Conservation (phyloP, 2,888 invertebrate genomes). For the Drosophila nr. medialis region DNA sequence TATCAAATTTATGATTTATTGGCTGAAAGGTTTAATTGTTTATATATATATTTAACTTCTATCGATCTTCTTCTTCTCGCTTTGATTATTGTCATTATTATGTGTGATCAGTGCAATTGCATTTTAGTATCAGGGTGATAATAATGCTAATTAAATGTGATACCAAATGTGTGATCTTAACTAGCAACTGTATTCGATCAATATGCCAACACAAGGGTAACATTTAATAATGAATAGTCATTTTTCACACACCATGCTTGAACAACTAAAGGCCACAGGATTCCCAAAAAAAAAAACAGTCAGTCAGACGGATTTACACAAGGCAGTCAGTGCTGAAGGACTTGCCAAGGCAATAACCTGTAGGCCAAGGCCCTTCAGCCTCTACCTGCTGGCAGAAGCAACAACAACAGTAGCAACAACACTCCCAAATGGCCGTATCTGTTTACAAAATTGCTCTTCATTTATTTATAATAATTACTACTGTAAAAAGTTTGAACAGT, state of each 20-base stretch:
- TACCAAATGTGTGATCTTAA: neutral
- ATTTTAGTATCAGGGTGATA: neutral
- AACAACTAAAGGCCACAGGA: neutral
- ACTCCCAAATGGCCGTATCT: conserved; percentile 31
- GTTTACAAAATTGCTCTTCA: conserved; percentile 74
- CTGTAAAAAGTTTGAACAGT: conserved; percentile 75
- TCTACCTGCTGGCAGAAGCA: neutral
- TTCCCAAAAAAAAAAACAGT: neutral
- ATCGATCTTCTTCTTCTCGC: neutral
- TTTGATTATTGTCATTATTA: neutral
- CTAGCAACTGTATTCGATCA: neutral
- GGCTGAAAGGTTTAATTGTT: neutral
- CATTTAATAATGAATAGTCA: neutral
- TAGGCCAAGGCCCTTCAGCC: conserved; percentile 7
- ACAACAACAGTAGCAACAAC: neutral
- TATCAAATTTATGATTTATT: neutral
- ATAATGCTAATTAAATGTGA: neutral
- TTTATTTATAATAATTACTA: conserved; percentile 80
- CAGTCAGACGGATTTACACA: conserved; percentile 3
- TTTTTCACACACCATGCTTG: neutral
- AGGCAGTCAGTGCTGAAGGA: conserved; percentile 25
- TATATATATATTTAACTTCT: neutral
- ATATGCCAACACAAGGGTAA: neutral
- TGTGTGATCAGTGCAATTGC: neutral
- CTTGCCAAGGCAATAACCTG: conserved; percentile 46